Base-by-base conservation (phyloP, 2,888 invertebrate species). In the Exocentrus adspersus region DNA sequence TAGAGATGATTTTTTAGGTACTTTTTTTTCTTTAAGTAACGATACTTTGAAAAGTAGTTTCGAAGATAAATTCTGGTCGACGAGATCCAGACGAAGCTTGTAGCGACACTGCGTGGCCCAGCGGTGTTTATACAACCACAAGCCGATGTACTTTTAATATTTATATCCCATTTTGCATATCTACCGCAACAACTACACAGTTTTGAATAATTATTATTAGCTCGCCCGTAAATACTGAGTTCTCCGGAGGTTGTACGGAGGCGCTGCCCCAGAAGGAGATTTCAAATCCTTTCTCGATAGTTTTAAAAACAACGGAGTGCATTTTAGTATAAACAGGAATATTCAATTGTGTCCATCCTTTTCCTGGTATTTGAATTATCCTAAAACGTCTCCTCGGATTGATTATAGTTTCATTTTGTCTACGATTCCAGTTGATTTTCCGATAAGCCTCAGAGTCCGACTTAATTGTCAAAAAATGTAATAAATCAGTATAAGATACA, bases 161-260 rank as follows among this genome's bases (percentile, higher is more conserved):
- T 37, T 37, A 37, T 14, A 1, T 12, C 37, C 37, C 14, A 12
- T 37, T 37, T 37, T 37, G 37, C 37, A 37, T 37, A 37, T 37
- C 37, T 37, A 1, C 37, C 37, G 14, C 37, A 37, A 37, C 37
- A 12, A 37, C 37, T 37, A 12, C 37, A 37, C 12, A 14, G 37
- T 37, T 37, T n/a, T 37, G 37, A 37, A 37, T 37, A 37, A 37
- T 37, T 37, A 37, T n/a, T n/a, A n/a, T n/a, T n/a, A n/a, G n/a
- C n/a, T n/a, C 12, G 37, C 37, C 1, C 37, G 14, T 37, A 37
- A 37, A 37, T 37, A 37, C n/a, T 12, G n/a, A n/a, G 14, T 37
- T 37, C 12, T 1, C 14, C 2, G n/a, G 37, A 14, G 37, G n/a
- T 10, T 32, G 12, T 1, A n/a, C 4, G 12, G 3, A 12, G 12